These are phyloP conservation scores for Pinna nobilis DNA, from an alignment of 1,140 invertebrate species.

Conservation along the genomic window DNA sequence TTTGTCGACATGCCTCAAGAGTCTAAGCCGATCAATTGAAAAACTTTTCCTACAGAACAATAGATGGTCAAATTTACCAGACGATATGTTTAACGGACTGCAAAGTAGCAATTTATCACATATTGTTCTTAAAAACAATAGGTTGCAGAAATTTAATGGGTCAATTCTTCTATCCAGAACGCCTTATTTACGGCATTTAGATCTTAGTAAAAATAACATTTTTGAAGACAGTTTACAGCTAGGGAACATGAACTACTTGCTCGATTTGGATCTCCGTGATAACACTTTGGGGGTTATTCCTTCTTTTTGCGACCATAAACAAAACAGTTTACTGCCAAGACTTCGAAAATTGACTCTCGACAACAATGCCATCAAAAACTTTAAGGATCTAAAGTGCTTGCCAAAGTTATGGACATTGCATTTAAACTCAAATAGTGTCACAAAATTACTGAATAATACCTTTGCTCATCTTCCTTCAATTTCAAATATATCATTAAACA, in stretches of 20 bases:
- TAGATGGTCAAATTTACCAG: not conserved
- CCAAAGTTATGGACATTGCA: not conserved
- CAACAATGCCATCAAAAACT: not conserved
- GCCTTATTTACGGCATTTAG: not conserved
- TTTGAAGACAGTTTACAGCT: not conserved
- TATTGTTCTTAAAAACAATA: slow-evolving; percentile 2
- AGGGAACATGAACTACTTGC: not conserved
- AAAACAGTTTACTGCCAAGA: not conserved
- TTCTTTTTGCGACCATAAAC: not conserved
- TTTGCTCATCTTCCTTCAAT: not conserved
- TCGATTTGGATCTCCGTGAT: slow-evolving; percentile 1
- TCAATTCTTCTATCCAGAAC: not conserved
- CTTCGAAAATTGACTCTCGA: not conserved
- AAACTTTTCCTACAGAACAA: not conserved
- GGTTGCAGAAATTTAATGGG: not conserved
- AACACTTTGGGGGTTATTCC: not conserved
- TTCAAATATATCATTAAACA: not conserved
- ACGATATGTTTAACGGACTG: slow-evolving; percentile 15
- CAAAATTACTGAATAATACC: not conserved
- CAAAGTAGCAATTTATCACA: not conserved
- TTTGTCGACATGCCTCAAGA: not conserved
- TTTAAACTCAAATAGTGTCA: not conserved
- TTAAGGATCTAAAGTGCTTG: not conserved
- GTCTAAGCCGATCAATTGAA: not conserved
- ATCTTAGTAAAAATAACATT: not conserved